phyloP scores from a whole-genome alignment of 2,113 vertebrate genomes.

The Danionella cerebrum region DNA sequence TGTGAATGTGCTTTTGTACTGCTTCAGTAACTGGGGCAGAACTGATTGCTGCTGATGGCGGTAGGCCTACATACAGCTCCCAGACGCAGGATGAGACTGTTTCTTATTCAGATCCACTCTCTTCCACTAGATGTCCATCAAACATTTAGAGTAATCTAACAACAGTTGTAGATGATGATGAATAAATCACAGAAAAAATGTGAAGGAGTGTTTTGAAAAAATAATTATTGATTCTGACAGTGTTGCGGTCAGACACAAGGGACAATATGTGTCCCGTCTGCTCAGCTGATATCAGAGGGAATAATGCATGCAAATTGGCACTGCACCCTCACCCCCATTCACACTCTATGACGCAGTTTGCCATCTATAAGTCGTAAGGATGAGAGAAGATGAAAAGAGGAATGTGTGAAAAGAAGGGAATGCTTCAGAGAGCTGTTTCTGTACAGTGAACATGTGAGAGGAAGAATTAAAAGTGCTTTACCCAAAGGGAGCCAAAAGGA shows the following conservation, averaged over 20 bases:
- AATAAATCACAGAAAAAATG: background rate
- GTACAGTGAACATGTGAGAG: background rate
- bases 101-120: too few species aligned
- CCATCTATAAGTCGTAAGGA: slow-evolving; percentile 2
- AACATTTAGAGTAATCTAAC: background rate
- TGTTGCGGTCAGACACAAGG: slow-evolving; percentile 8
- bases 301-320: slow-evolving; percentile 28
- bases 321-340: background rate
- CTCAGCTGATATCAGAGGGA: slow-evolving; percentile 24
- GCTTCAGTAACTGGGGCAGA: slow-evolving; percentile 78
- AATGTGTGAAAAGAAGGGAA: background rate
- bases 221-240: background rate
- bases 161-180: background rate
- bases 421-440: background rate
- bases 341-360: background rate
- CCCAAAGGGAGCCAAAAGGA: background rate
- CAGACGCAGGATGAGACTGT: slow-evolving; percentile 9
- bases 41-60: slow-evolving; percentile 73
- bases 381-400: slow-evolving; percentile 1
- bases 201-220: slow-evolving; percentile 4
- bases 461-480: background rate
- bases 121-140: background rate
- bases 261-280: slow-evolving; percentile 30
- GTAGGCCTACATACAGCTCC: slow-evolving; percentile 69
- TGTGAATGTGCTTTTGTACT: slow-evolving; percentile 41